A percentile compares a stretch with the other conserved stretches of the same genome.
phyloP scores from a whole-genome alignment of 2,888 invertebrate genomes.

The Autographa pulchrina region DNA sequence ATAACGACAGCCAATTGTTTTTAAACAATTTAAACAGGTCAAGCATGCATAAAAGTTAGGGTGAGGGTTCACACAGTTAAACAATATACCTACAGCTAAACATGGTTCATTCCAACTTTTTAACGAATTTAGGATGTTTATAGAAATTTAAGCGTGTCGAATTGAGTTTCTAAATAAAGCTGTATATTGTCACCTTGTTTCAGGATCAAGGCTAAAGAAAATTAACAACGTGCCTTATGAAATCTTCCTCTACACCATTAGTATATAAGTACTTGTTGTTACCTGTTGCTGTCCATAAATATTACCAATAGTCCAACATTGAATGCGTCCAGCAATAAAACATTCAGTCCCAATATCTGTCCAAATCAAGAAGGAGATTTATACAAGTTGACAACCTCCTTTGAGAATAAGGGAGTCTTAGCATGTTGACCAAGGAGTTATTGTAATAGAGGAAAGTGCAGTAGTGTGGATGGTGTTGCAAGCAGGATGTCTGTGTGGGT shows the following conservation, averaged over 20 bases:
- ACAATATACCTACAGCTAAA: conserved; percentile 8
- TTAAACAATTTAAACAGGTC: conserved; percentile 46
- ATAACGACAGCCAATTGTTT: conserved; percentile 40
- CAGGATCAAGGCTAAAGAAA: conserved; percentile 72
- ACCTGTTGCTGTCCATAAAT: conserved; percentile 61
- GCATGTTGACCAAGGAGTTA: conserved; percentile 35
- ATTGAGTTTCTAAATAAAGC: neutral
- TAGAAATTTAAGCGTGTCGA: neutral
- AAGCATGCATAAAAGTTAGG: conserved; percentile 32
- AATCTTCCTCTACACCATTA: conserved; percentile 64
- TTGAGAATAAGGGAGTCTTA: conserved; percentile 13
- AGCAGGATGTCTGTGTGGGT: conserved; percentile 86
- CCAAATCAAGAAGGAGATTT: conserved; percentile 41
- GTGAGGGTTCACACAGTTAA: conserved; percentile 32
- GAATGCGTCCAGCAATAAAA: conserved; percentile 42
- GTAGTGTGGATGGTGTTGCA: conserved; percentile 84
- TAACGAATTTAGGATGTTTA: neutral
- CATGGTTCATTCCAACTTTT: neutral
- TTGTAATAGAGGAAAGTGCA: conserved; percentile 55
- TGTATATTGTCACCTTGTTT: conserved; percentile 65
- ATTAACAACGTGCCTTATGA: conserved; percentile 79
- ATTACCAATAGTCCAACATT: conserved; percentile 40
- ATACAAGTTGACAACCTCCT: conserved; percentile 17
- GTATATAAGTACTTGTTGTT: conserved; percentile 48
- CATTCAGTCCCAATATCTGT: conserved; percentile 57